Base-by-base conservation (phyloP, 2,888 invertebrate genomes). In the Tryphoninae sp. region DNA sequence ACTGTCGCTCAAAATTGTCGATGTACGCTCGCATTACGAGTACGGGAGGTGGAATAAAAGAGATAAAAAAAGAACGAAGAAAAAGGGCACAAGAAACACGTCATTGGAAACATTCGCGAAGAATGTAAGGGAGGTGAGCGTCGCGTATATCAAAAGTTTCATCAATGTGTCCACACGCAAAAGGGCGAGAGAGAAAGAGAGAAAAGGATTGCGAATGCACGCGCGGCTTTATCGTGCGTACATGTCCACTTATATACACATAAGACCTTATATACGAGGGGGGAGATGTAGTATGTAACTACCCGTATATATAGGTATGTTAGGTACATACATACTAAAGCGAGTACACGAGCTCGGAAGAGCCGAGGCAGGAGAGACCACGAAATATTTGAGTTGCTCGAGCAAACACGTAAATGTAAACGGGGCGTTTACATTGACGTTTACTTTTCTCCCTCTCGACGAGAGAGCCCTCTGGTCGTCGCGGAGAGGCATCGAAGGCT, bases 391-490 rank as follows among this genome's bases (percentile, higher is more conserved):
- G 91, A 91, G 91, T 90, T 91, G 88, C 88, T 90, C 86, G 86
- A 53, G 89, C 89, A 91, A 91, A 91, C 91, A 91, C 89, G 91
- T 90, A 87, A 91, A 91, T 91, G 91, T 90, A 91, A 91, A 91
- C 91, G 88, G 89, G 84, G 86, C 87, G 90, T 90, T 90, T 91
- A 90, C 90, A 89, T 85, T 89, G 87, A 76, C 91, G 91, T 91
- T 91, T 91, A 89, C 91, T 91, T 90, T 91, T 87, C 89, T 87
- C 88, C 87, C 88, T 86, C 87, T 86, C 86, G 83, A 85, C 76
- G 83, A 77, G 55, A 77, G 71, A 55, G 74, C 84, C 85, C 85
- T 84, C 84, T 76, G 86, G 84, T 81, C 78, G 72, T 68, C 51
- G 68, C 67, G 74, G 33, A 77, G 58, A 73, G 74, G 67, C 65